Percentiles rank a stretch among this genome's conserved stretches.
Evolutionary conservation across 2,797 vertebrate species (phyloP).

Genomic region (Xenops minutus): DNA sequence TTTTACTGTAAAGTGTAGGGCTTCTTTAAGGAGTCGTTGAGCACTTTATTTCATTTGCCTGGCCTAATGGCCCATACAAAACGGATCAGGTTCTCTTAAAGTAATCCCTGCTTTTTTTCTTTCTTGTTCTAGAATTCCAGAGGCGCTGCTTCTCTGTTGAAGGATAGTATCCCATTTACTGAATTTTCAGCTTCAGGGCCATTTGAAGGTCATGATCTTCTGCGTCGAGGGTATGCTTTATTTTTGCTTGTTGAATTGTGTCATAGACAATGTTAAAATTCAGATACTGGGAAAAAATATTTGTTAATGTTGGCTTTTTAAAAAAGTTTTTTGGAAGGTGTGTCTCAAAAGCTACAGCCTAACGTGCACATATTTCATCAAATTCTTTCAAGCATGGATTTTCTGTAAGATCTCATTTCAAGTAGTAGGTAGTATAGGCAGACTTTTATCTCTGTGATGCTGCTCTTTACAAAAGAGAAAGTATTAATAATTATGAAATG

Average conservation of each 20-base stretch:
- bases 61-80: rapidly evolving
- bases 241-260: not conserved
- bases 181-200: conserved; percentile 83
- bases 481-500: not conserved
- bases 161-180: conserved; percentile 86
- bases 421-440: not conserved
- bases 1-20: not conserved
- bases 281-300: not conserved
- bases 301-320: not conserved
- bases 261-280: not conserved
- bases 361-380: not conserved
- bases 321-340: not conserved
- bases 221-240: conserved; percentile 84
- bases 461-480: not conserved
- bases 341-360: not conserved
- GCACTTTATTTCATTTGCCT: not conserved
- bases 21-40: not conserved
- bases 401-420: not conserved
- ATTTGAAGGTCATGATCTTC: conserved; percentile 86
- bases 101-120: not conserved
- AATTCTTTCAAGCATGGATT: not conserved
- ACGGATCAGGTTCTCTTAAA: not conserved
- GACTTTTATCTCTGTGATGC: not conserved
- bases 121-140: conserved; percentile 81
- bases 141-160: conserved; percentile 86